These are phyloP conservation scores for Diarsia mendica DNA, from an alignment of 2,888 invertebrate species.

Conservation along the genomic window DNA sequence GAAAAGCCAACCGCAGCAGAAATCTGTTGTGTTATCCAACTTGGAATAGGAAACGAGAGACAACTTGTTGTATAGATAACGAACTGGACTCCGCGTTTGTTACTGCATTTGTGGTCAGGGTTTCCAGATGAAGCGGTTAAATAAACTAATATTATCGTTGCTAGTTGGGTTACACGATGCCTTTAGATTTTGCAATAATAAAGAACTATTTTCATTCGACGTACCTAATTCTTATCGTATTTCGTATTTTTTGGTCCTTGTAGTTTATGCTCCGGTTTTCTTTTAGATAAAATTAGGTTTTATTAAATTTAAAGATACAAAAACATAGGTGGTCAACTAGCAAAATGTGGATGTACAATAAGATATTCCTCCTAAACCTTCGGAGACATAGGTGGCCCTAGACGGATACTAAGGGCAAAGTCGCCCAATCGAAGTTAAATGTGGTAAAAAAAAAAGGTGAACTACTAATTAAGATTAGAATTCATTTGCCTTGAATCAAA, in stretches of 20 bases:
- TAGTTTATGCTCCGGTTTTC: background rate
- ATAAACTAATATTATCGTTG: background rate
- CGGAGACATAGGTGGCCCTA: background rate
- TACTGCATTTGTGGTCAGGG: slow-evolving; percentile 57
- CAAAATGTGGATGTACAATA: too few species aligned
- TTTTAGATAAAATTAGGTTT: background rate
- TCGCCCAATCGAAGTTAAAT: background rate
- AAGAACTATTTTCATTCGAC: background rate
- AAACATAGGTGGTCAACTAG: too few species aligned
- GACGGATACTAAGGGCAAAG: background rate
- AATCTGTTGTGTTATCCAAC: slow-evolving; percentile 63
- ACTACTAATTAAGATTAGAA: background rate
- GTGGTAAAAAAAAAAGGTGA: background rate
- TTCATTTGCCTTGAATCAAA: background rate
- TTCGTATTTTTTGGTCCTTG: background rate
- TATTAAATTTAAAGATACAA: background rate
- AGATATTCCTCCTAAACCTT: too few species aligned
- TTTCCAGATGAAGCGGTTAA: slow-evolving; percentile 19
- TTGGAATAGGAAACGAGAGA: slow-evolving; percentile 58
- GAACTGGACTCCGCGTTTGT: slow-evolving; percentile 66
- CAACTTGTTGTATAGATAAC: slow-evolving; percentile 68
- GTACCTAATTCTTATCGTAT: too few species aligned
- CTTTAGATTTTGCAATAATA: background rate
- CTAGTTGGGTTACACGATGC: background rate
- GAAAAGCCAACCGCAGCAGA: slow-evolving; percentile 57